Percentiles rank a stretch among this genome's conserved stretches.
phyloP scores from a whole-genome alignment of 2,113 vertebrate species.

The Oryctolagus cuniculus region DNA sequence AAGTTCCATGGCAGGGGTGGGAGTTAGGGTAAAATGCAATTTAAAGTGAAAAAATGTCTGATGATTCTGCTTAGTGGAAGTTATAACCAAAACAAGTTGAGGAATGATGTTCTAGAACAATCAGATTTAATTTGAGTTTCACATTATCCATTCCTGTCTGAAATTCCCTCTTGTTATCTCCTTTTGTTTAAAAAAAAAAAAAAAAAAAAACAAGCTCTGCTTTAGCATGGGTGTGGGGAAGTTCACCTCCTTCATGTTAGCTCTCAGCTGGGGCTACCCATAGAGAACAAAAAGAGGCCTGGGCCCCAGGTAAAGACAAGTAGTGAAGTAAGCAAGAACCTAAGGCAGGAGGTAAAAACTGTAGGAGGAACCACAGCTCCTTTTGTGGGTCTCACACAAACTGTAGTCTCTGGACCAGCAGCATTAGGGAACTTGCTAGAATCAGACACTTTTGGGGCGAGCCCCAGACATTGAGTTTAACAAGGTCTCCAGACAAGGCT shows the following conservation, averaged over 20 bases:
- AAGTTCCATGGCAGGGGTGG: background rate
- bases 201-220: background rate
- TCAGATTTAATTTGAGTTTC: constrained; percentile 21
- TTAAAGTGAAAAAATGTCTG: background rate
- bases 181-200: background rate
- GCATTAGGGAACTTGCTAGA: background rate
- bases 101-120: background rate
- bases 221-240: background rate
- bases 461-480: background rate
- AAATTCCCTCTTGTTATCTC: background rate
- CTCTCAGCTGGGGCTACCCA: background rate
- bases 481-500: background rate
- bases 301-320: background rate
- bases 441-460: background rate
- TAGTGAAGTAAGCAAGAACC: background rate
- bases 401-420: background rate
- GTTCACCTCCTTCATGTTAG: background rate
- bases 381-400: background rate
- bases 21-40: background rate
- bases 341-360: background rate
- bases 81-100: background rate
- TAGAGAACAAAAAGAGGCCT: background rate
- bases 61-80: background rate
- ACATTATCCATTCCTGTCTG: background rate
- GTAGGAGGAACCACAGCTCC: background rate